These are phyloP conservation scores for Callitettix versicolor DNA, from an alignment of 1,140 invertebrate genomes.

Conservation along the genomic window DNA sequence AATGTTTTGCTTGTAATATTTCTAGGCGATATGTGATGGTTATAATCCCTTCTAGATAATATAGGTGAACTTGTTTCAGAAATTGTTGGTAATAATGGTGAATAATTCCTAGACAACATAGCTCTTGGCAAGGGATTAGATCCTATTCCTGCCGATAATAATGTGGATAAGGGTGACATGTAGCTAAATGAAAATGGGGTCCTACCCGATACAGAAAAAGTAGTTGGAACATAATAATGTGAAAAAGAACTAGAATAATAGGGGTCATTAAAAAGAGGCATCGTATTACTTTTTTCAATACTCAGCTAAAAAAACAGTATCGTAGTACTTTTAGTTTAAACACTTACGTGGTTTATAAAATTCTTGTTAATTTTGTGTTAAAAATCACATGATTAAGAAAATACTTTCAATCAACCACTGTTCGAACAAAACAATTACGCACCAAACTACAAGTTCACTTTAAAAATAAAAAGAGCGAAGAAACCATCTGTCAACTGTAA, in stretches of 20 bases:
- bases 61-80: conserved; percentile 40
- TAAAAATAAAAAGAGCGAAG: background rate
- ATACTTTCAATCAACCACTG: too few species aligned
- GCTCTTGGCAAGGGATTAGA: conserved; percentile 1
- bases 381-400: too few species aligned
- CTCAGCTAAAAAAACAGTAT: too few species aligned
- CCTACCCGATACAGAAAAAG: background rate
- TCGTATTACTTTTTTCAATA: conserved; percentile 3
- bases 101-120: background rate
- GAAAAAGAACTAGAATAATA: conserved; percentile 16
- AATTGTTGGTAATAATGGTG: conserved; percentile 14
- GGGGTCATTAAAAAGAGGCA: conserved; percentile 20
- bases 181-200: conserved; percentile 7
- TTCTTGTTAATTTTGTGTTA: too few species aligned
- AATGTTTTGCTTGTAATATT: conserved; percentile 7
- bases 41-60: background rate
- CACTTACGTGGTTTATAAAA: too few species aligned
- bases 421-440: too few species aligned
- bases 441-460: background rate
- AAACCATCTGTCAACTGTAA: too few species aligned
- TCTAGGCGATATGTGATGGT: conserved; percentile 8
- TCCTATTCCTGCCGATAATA: conserved; percentile 9
- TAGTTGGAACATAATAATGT: conserved; percentile 15
- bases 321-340: too few species aligned
- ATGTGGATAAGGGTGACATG: conserved; percentile 7